A percentile compares a stretch with the other conserved stretches of the same genome.
Conservation (phyloP, 1,140 invertebrate species). For the Acyrthosiphon pisum region DNA sequence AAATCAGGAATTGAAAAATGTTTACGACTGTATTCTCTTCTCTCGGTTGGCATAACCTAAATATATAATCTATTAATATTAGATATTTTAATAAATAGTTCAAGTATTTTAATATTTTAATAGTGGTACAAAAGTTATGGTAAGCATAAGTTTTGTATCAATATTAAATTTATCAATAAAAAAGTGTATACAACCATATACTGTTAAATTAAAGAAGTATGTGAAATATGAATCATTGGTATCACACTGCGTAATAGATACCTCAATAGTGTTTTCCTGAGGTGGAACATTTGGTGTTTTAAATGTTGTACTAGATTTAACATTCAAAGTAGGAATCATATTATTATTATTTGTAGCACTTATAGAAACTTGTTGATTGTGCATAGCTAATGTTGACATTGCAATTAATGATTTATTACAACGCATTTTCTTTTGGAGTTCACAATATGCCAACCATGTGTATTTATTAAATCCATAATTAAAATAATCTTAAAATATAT, state of each 20-base stretch:
- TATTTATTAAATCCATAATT: slow-evolving; percentile 99
- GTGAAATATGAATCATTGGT: not conserved
- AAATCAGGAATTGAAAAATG: slow-evolving; percentile 68
- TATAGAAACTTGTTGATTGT: slow-evolving; percentile 45
- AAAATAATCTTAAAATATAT: slow-evolving; percentile 81
- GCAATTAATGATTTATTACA: slow-evolving; percentile 71
- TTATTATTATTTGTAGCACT: slow-evolving; percentile 50
- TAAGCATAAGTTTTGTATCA: not conserved
- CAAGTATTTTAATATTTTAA: no score
- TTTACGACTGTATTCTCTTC: slow-evolving; percentile 80
- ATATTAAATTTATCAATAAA: not conserved
- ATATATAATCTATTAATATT: slow-evolving; percentile 58
- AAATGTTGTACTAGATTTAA: slow-evolving; percentile 10
- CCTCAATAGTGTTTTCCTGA: slow-evolving; percentile 57
- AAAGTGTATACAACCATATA: not conserved
- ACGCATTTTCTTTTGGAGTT: slow-evolving; percentile 89
- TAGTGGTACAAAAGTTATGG: no score
- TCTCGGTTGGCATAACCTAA: slow-evolving; percentile 84
- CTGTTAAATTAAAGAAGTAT: not conserved
- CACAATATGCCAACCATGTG: slow-evolving; percentile 97
- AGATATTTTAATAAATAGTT: not conserved
- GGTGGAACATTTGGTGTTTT: slow-evolving; percentile 27
- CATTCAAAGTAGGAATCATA: slow-evolving; percentile 29
- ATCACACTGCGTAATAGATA: not conserved
- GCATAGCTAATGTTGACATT: slow-evolving; percentile 56